phyloP scores from a whole-genome alignment of 2,797 vertebrate species.

The Petrocephalus schoutedeni region DNA sequence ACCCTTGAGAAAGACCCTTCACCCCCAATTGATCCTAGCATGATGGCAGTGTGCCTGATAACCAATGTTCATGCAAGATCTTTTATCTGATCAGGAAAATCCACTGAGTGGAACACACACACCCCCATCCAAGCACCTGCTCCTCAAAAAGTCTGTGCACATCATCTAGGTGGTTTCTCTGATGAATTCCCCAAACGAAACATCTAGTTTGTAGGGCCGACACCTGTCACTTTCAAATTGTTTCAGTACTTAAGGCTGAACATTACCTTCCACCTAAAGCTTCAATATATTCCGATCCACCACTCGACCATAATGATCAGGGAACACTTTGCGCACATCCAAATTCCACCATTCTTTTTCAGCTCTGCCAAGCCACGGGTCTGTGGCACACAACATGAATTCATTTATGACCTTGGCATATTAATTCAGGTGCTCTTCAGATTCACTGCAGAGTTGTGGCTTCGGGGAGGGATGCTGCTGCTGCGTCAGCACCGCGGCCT shows the following conservation, averaged over 20 bases:
- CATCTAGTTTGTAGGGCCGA: too few species aligned
- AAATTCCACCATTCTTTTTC: background rate
- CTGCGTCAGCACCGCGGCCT: background rate
- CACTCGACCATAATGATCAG: background rate
- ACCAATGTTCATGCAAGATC: background rate
- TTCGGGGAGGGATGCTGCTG: background rate
- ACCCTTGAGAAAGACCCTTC: background rate
- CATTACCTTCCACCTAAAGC: background rate
- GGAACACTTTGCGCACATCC: background rate
- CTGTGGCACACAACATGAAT: background rate
- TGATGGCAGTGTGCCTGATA: background rate
- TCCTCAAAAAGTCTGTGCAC: background rate
- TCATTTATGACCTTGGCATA: background rate
- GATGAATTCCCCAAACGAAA: background rate
- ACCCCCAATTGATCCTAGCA: background rate
- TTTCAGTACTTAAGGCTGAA: background rate
- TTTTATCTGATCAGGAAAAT: background rate
- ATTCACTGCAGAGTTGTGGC: background rate
- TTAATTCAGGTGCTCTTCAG: background rate
- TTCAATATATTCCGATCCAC: background rate
- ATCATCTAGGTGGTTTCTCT: background rate
- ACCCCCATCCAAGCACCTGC: background rate
- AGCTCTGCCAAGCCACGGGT: background rate
- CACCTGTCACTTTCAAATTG: background rate
- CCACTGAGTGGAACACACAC: background rate